phyloP scores from a whole-genome alignment of 2,888 invertebrate genomes.

The Hyles lineata region DNA sequence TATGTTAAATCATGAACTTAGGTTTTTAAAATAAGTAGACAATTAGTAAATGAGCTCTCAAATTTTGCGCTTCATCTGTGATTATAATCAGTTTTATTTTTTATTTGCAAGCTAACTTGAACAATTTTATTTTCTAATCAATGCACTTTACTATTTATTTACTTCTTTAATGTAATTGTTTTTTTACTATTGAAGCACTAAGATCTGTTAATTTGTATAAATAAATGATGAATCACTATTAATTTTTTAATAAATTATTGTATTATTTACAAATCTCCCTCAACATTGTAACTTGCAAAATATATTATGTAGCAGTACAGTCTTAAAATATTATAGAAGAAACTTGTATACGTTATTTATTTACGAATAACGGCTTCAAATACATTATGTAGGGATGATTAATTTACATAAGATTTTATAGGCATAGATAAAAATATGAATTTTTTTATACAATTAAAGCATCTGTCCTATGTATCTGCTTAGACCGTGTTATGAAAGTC shows the following conservation, averaged over 20 bases:
- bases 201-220: constrained; percentile 84
- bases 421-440: too few relatives aligned
- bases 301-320: too few relatives aligned
- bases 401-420: too few relatives aligned
- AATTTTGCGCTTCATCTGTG: constrained; percentile 77
- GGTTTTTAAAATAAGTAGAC: constrained; percentile 40
- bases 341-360: too few relatives aligned
- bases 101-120: constrained; percentile 73
- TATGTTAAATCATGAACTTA: constrained; percentile 32
- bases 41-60: constrained; percentile 69
- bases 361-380: too few relatives aligned
- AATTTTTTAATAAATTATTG: constrained; percentile 57
- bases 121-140: constrained; percentile 73
- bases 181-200: constrained; percentile 79
- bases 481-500: too few relatives aligned
- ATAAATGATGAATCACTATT: constrained; percentile 67
- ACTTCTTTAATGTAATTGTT: constrained; percentile 74
- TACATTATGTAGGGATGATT: too few relatives aligned
- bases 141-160: constrained; percentile 82
- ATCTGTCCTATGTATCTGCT: too few relatives aligned
- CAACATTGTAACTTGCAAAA: constrained; percentile 20
- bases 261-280: constrained; percentile 30
- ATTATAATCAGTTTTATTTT: constrained; percentile 75
- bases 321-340: too few relatives aligned
- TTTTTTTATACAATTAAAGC: too few relatives aligned